phyloP scores from a whole-genome alignment of 2,888 invertebrate genomes.

The Acanthosepion esculentum region DNA sequence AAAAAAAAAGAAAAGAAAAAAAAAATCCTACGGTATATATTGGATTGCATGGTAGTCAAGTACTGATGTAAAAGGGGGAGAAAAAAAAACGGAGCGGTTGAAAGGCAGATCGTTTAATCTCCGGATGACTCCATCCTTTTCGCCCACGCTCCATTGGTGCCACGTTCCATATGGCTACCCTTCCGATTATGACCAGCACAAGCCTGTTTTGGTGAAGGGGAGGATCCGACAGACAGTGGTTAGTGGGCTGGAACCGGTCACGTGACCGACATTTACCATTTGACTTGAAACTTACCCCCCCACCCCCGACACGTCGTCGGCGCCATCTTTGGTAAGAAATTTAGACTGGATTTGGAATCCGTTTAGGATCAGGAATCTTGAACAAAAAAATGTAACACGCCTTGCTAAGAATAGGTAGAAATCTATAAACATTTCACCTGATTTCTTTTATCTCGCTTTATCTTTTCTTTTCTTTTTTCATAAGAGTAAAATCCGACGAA shows the following conservation, averaged over 20 bases:
- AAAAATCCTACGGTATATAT: neutral
- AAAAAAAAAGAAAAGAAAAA: no score
- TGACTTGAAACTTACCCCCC: neutral
- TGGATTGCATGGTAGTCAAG: neutral
- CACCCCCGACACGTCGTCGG: neutral
- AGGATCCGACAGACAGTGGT: neutral
- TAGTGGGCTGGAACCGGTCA: neutral
- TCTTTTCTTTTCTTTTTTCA: no score
- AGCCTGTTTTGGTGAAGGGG: neutral
- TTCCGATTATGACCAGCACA: neutral
- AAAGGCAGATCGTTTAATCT: neutral
- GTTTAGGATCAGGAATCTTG: neutral
- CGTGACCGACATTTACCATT: neutral
- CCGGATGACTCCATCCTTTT: neutral
- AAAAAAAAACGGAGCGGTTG: neutral
- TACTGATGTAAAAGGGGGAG: neutral
- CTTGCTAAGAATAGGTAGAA: neutral
- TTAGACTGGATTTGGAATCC: neutral
- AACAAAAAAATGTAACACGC: neutral
- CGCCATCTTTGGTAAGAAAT: neutral
- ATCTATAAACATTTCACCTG: no score
- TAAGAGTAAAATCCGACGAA: no score
- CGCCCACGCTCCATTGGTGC: slow-evolving; percentile 33
- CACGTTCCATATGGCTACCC: slow-evolving; percentile 13
- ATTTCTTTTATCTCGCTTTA: no score